phyloP scores from a whole-genome alignment of 1,140 invertebrate species.

The Drosophila bifasciata region DNA sequence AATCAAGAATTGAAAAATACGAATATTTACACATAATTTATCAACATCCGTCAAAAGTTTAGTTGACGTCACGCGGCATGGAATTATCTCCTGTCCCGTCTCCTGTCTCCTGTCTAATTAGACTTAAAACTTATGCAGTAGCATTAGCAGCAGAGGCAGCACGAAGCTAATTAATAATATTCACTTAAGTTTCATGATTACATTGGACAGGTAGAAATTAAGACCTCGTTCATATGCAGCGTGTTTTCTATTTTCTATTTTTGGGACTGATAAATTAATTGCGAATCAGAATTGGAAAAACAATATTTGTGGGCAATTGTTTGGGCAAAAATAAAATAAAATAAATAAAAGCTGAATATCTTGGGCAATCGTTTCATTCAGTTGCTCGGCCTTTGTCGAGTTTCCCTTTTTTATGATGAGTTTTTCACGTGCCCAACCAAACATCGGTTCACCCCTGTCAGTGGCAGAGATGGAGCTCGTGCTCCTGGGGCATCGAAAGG shows the following conservation, averaged over 20 bases:
- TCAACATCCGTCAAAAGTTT: slow-evolving; percentile 42
- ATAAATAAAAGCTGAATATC: slow-evolving; percentile 39
- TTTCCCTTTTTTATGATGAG: slow-evolving; percentile 63
- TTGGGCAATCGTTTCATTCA: slow-evolving; percentile 15
- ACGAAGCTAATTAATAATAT: slow-evolving; percentile 70
- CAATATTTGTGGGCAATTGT: slow-evolving; percentile 47
- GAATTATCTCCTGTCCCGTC: slow-evolving; percentile 14
- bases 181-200: slow-evolving; percentile 50
- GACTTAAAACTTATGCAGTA: slow-evolving; percentile 26
- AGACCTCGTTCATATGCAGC: slow-evolving; percentile 55
- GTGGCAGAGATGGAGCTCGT: slow-evolving; percentile 25
- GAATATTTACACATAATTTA: slow-evolving; percentile 70
- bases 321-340: slow-evolving; percentile 33
- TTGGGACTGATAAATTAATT: slow-evolving; percentile 45
- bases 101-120: slow-evolving; percentile 32
- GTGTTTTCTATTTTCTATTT: slow-evolving; percentile 45
- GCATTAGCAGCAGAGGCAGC: neutral
- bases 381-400: slow-evolving; percentile 24
- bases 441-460: slow-evolving; percentile 62
- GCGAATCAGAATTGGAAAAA: slow-evolving; percentile 48
- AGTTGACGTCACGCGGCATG: slow-evolving; percentile 42
- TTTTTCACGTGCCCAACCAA: slow-evolving; percentile 70
- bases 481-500: slow-evolving; percentile 10
- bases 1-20: slow-evolving; percentile 23
- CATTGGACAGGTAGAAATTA: slow-evolving; percentile 38